Percentiles rank a stretch among this genome's conserved stretches.
phyloP scores from a whole-genome alignment of 1,140 invertebrate species.

The Pseudachorutes palmiensis region DNA sequence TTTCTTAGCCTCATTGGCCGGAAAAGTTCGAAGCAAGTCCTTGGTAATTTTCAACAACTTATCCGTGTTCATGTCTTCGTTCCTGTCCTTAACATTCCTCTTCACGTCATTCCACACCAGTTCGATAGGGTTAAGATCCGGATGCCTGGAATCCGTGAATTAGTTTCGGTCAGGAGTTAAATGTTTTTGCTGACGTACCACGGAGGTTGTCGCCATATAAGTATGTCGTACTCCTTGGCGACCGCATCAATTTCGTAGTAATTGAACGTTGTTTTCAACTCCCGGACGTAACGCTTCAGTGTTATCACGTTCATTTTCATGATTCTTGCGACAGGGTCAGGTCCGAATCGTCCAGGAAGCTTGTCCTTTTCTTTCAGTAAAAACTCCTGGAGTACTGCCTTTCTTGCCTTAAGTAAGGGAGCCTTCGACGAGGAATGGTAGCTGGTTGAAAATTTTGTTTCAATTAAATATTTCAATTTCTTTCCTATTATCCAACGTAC shows the following conservation, averaged over 20 bases:
- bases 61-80: not conserved
- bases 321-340: not conserved
- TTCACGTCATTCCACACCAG: not conserved
- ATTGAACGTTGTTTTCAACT: not conserved
- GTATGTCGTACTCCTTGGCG: not conserved
- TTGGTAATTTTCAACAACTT: not conserved
- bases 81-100: not conserved
- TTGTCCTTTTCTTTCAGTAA: not conserved
- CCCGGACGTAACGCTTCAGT: not conserved
- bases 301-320: not conserved
- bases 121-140: not conserved
- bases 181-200: conserved; percentile 5
- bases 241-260: not conserved
- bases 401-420: not conserved
- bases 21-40: not conserved
- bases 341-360: not conserved
- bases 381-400: not conserved
- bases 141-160: no score
- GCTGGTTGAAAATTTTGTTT: no score
- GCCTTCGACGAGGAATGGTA: not conserved
- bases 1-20: not conserved
- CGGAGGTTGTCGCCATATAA: not conserved
- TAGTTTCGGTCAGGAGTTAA: no score
- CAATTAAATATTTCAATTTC: no score
- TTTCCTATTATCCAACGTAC: no score